phyloP scores from a whole-genome alignment of 53 echinoderm and acorn worm species.

The Mesocentrotus franciscanus region DNA sequence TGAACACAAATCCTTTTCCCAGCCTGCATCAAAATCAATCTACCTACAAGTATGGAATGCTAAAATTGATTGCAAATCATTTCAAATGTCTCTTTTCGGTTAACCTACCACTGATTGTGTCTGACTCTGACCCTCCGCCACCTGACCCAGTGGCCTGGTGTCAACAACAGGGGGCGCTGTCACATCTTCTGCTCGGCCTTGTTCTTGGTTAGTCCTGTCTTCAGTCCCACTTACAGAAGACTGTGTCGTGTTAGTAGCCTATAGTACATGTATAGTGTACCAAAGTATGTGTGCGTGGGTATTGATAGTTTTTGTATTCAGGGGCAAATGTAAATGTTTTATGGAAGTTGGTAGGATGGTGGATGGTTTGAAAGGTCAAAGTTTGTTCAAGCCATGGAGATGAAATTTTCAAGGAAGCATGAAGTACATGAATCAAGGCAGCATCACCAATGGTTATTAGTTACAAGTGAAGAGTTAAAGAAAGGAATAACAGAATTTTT shows the following conservation, averaged over 20 bases:
- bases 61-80: too few relatives aligned
- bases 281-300: not conserved
- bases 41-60: too few relatives aligned
- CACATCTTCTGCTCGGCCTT: not conserved
- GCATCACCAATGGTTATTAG: not conserved
- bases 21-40: not conserved
- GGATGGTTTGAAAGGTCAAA: not conserved
- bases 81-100: not conserved
- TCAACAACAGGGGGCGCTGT: constrained; percentile 32
- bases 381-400: not conserved
- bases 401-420: not conserved
- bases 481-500: not conserved
- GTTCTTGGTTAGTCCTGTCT: not conserved
- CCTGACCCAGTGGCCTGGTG: constrained; percentile 3
- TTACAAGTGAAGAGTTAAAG: not conserved
- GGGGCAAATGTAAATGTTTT: not conserved
- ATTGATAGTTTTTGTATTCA: not conserved
- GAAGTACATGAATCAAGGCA: not conserved
- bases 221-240: constrained; percentile 38
- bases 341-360: not conserved
- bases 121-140: constrained; percentile 21
- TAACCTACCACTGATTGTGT: constrained; percentile 10
- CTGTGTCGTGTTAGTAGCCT: constrained; percentile 29
- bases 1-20: not conserved
- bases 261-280: not conserved